Evolutionary conservation across 2,888 invertebrate species (phyloP).

Genomic region (Kuschelorhynchus macadamiae): DNA sequence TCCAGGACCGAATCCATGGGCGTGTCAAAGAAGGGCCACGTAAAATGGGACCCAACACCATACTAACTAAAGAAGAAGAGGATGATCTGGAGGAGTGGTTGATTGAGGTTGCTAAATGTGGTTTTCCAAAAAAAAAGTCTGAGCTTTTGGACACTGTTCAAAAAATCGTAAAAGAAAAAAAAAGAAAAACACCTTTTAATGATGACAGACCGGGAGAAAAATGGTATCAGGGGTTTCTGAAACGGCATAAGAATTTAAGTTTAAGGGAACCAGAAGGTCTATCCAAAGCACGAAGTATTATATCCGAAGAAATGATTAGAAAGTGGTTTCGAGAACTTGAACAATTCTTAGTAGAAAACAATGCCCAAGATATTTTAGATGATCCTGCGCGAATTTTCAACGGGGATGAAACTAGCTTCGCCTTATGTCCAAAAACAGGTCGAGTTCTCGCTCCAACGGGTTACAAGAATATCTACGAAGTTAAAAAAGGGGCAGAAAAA

Average conservation of each 20-base stretch:
- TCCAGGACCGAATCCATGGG: conserved; percentile 29
- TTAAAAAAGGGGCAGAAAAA: conserved; percentile 47
- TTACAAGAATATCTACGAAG: conserved; percentile 36
- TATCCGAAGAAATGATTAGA: no score
- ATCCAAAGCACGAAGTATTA: no score
- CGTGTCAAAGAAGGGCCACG: conserved; percentile 2
- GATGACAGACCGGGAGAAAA: neutral
- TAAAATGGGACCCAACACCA: neutral
- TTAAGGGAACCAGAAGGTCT: no score
- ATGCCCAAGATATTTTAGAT: conserved; percentile 21
- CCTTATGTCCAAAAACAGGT: conserved; percentile 53
- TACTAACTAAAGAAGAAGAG: neutral
- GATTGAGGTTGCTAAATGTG: neutral
- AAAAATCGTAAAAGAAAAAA: neutral
- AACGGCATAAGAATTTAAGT: conserved; percentile 12
- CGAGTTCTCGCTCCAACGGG: conserved; percentile 44
- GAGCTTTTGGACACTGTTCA: neutral
- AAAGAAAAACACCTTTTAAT: neutral
- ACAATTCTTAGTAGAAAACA: no score
- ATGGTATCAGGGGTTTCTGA: conserved; percentile 36
- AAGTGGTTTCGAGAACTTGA: no score
- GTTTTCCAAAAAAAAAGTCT: neutral
- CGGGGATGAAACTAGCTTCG: conserved; percentile 30
- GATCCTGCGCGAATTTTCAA: conserved; percentile 33
- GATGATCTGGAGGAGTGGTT: neutral